Conservation (phyloP, 2,888 invertebrate species). For the Syrphus vitripennis region DNA sequence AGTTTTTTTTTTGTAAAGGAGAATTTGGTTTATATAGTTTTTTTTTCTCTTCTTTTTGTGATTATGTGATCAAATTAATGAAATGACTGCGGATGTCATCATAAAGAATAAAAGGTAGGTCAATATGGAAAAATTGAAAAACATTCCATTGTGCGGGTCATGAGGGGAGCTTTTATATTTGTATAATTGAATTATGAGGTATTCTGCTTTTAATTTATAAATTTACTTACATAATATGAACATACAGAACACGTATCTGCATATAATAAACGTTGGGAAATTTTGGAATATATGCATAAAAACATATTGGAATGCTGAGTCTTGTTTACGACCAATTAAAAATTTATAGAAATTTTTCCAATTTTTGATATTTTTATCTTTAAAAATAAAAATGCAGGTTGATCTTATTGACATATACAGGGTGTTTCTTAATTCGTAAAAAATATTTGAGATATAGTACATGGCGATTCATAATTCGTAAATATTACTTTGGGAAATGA, state of each 20-base stretch:
- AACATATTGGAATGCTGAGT: too few species aligned
- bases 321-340: too few species aligned
- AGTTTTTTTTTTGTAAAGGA: conserved; percentile 4
- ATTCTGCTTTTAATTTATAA: neutral
- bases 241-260: neutral
- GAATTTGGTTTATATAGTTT: conserved; percentile 28
- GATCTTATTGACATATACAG: too few species aligned
- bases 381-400: too few species aligned
- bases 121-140: conserved; percentile 14
- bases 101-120: conserved; percentile 26
- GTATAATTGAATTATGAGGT: conserved; percentile 9
- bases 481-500: too few species aligned
- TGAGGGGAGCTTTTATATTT: neutral
- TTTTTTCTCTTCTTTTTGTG: conserved; percentile 7
- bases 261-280: too few species aligned
- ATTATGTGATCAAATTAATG: conserved; percentile 63
- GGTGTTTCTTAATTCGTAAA: too few species aligned
- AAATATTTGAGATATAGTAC: too few species aligned
- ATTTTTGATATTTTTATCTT: too few species aligned
- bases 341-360: too few species aligned
- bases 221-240: neutral
- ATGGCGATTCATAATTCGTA: too few species aligned
- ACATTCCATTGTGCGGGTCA: conserved; percentile 1
- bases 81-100: conserved; percentile 63
- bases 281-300: too few species aligned